phyloP scores from a whole-genome alignment of 1,140 invertebrate genomes.

The Caenorhabditis tropicalis region DNA sequence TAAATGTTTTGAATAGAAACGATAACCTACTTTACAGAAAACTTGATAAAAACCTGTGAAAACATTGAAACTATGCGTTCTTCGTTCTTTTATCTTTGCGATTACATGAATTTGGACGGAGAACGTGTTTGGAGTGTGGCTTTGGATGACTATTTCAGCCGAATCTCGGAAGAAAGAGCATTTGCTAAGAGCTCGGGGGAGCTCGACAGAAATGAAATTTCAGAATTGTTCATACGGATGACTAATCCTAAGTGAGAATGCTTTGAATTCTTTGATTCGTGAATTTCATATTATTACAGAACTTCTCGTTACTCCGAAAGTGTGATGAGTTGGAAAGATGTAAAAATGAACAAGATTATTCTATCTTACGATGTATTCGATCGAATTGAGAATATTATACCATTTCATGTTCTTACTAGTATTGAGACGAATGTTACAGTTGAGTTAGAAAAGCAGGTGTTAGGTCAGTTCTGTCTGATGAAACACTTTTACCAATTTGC shows the following conservation, averaged over 20 bases:
- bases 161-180: slow-evolving; percentile 34
- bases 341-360: not conserved
- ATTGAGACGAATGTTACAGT: slow-evolving; percentile 18
- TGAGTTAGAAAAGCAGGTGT: not conserved
- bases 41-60: not conserved
- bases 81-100: slow-evolving; percentile 42
- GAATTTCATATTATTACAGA: not conserved
- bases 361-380: not conserved
- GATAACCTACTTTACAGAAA: slow-evolving; percentile 29
- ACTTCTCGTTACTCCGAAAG: not conserved
- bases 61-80: not conserved
- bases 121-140: slow-evolving; percentile 45
- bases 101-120: slow-evolving; percentile 41
- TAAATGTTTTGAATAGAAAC: too few relatives aligned
- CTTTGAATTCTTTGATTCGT: not conserved
- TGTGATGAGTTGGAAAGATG: slow-evolving; percentile 18
- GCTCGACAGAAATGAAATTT: not conserved
- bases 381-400: slow-evolving; percentile 16
- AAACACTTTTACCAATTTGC: not conserved
- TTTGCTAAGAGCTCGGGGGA: slow-evolving; percentile 11
- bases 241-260: slow-evolving; percentile 23
- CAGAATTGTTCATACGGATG: not conserved
- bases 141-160: slow-evolving; percentile 23
- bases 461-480: not conserved
- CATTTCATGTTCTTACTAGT: slow-evolving; percentile 9